A percentile compares a stretch with the other conserved stretches of the same genome.
Evolutionary conservation across 2,797 vertebrate genomes (phyloP).

Genomic region (Myiotriccus ornatus): DNA sequence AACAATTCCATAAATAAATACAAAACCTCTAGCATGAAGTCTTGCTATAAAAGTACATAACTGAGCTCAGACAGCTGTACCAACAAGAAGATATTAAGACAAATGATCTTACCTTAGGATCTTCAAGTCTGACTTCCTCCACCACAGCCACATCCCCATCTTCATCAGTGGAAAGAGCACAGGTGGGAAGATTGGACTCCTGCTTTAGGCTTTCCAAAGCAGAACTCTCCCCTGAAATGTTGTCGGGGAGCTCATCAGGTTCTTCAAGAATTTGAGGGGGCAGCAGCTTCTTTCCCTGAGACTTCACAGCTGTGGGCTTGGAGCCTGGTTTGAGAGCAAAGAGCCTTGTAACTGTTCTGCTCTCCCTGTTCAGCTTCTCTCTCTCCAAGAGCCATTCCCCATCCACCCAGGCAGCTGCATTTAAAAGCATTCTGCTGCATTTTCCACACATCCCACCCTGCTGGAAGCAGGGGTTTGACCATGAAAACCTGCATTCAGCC

Average conservation of each 20-base stretch:
- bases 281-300: slow-evolving; percentile 41
- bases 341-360: neutral
- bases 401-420: neutral
- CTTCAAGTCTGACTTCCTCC: slow-evolving; percentile 72
- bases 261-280: slow-evolving; percentile 31
- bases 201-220: slow-evolving; percentile 43
- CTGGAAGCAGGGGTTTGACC: slow-evolving; percentile 1
- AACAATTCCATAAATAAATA: neutral
- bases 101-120: slow-evolving; percentile 68
- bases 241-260: neutral
- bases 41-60: neutral
- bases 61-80: neutral
- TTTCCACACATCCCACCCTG: neutral
- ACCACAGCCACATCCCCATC: slow-evolving; percentile 70
- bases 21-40: neutral
- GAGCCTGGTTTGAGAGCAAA: slow-evolving; percentile 30
- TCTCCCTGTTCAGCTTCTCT: neutral
- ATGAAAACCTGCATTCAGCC: neutral
- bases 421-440: neutral
- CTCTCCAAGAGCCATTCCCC: neutral
- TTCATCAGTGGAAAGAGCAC: neutral
- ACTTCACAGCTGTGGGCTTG: slow-evolving; percentile 4
- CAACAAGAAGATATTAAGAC: neutral
- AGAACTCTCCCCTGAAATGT: neutral
- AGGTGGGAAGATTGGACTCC: neutral